phyloP scores from a whole-genome alignment of 2,888 invertebrate genomes.

The Syrista parreyssii region DNA sequence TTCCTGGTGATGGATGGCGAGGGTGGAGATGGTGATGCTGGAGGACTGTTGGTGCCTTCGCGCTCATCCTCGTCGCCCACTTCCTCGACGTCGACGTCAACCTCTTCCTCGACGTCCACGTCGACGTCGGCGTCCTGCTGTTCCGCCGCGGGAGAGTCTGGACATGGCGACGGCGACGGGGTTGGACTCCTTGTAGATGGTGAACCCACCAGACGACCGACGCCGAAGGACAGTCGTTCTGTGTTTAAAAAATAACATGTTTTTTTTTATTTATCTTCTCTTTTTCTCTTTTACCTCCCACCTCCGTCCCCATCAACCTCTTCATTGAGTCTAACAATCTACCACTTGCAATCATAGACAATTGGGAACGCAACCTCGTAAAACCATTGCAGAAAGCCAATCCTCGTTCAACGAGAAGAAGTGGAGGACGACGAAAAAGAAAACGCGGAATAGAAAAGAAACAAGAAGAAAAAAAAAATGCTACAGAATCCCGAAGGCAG shows the following conservation, averaged over 20 bases:
- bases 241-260: constrained; percentile 56
- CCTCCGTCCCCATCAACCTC: not conserved
- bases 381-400: not conserved
- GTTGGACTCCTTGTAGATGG: constrained; percentile 59
- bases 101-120: constrained; percentile 59
- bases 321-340: not conserved
- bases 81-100: constrained; percentile 62
- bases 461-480: not conserved
- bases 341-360: not conserved
- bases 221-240: constrained; percentile 88
- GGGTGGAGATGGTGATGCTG: constrained; percentile 49
- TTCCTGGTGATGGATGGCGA: constrained; percentile 37
- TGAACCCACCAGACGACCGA: constrained; percentile 78
- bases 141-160: constrained; percentile 56
- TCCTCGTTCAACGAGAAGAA: not conserved
- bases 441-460: not conserved
- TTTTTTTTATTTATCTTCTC: not conserved
- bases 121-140: constrained; percentile 57
- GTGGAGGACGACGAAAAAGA: not conserved
- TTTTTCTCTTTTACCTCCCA: not conserved
- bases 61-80: constrained; percentile 61
- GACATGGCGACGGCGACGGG: constrained; percentile 58
- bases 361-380: not conserved
- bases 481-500: not conserved
- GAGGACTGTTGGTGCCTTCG: constrained; percentile 52